Base-by-base conservation (phyloP, 1,140 invertebrate species). In the Drosophila pseudoobscura region DNA sequence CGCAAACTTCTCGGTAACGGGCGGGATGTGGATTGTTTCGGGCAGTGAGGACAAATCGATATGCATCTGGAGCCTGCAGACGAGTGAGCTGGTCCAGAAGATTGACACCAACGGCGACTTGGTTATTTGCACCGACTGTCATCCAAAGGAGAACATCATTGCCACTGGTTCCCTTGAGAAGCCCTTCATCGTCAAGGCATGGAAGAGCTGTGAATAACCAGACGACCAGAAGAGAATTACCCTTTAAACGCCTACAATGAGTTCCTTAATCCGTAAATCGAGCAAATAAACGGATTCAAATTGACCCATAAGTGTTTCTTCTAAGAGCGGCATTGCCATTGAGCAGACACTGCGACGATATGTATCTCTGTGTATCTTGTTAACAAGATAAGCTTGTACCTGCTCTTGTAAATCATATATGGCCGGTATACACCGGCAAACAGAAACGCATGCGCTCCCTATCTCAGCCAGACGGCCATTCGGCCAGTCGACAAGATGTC, bases 11-110 rank as follows among this genome's bases (percentile, higher is more conserved):
- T 87, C 82, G 1, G 55, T 78, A 1, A 88, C 83, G 0, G 51
- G 59, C 0, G 82, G 83, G 46, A 88, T 75, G 43, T 87, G 82
- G 82, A 72, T 87, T 2, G 70, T 88, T 2, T 78, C 82, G 17
- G 78, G 78, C 35, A 87, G 82, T 50, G 83, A 88, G 57, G 82
- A 87, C 6, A 35, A 50, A 1, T 31, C 41, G 2, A 29, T 87
- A 0, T 75, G 79, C 39, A 78, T 87, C 11, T 87, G 82, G 82
- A 75, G 69, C 47, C 57, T 87, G 20, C 78, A 88, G 43, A 71
- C 43, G 31, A 88, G 60, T 47, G 52, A 88, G 49, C 44, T 87
- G 6, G 83, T 78, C 11, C 82, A 87, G 53, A 71, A 83, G 41
- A 11, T 68, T 2, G 11, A 29, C 7, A 73, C 82, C 0, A 51